Base-by-base conservation (phyloP, 1,140 invertebrate genomes). In the Myzus persicae region DNA sequence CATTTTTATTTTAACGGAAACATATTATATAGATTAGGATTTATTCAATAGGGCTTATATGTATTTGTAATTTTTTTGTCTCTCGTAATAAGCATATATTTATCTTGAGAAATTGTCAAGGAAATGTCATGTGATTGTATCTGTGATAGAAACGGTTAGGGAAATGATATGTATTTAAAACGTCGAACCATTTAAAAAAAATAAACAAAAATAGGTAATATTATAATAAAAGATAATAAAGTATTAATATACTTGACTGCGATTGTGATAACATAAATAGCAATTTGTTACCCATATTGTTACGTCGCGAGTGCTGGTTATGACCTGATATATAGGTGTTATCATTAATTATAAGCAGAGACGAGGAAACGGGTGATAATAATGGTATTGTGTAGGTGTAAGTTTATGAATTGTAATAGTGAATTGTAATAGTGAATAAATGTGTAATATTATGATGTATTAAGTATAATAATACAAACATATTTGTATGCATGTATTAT, bases 101-200 rank as follows among this genome's bases (percentile, higher is more conserved):
- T 93, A 85, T 93, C 91, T 93, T 91, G 81, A 85, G 51, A 82
- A 85, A 84, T 85, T 93, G 91, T 93, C 76, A 93, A 93, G 81
- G 76, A 93, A 84, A 84, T 93, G 91, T 84, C 91, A 93, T 93
- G 91, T 93, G 91, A 93, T 93, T 93, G 81, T 93, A 51, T 84
- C 91, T 93, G 91, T 93, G 91, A 93, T 93, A 93, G 81, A 93
- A 93, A 93, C 46, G 81, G 24, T 67, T 84, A 93, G 46, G 81
- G 31, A 93, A 93, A 81, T 54, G 46, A 93, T 93, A 85, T 54
- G 89, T 67, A 90, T 90, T 48, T 51, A 89, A 89, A 38, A 59
- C 1, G 88, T 42, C 40, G 51, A 90, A 67, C 38, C 89, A n/a
- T 67, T 44, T 40, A 59, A 40, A 90, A 42, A 42, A 51, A 51